phyloP scores from a whole-genome alignment of 2,113 vertebrate species.

The Hyperoodon ampullatus region DNA sequence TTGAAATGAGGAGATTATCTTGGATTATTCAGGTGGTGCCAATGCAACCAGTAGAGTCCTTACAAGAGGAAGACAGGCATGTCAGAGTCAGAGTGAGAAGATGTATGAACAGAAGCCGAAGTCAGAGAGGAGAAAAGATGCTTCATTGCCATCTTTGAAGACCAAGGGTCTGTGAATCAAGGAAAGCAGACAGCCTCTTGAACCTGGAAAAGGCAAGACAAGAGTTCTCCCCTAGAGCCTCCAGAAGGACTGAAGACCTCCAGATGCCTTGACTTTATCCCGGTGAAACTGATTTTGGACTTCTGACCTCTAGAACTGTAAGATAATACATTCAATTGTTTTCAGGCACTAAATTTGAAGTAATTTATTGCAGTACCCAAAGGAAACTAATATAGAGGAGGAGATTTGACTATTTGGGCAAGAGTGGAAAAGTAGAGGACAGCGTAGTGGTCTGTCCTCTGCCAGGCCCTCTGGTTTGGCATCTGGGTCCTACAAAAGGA shows the following conservation, averaged over 20 bases:
- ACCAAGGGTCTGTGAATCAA: background rate
- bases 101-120: background rate
- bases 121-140: too few species aligned
- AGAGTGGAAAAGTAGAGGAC: background rate
- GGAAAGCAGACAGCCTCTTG: background rate
- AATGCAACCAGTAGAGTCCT: background rate
- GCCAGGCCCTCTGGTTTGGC: background rate
- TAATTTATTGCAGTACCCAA: background rate
- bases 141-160: background rate
- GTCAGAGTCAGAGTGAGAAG: background rate
- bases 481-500: too few species aligned
- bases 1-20: background rate
- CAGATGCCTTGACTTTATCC: background rate
- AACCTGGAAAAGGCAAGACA: background rate
- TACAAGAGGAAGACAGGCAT: background rate
- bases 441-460: background rate
- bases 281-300: background rate
- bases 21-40: background rate
- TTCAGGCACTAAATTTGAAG: background rate
- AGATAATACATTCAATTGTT: background rate
- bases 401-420: background rate
- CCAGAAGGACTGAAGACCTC: background rate
- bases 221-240: background rate
- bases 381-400: background rate
- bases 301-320: background rate